These are phyloP conservation scores for Natator depressus DNA, from an alignment of 2,113 vertebrate species.

Conservation along the genomic window DNA sequence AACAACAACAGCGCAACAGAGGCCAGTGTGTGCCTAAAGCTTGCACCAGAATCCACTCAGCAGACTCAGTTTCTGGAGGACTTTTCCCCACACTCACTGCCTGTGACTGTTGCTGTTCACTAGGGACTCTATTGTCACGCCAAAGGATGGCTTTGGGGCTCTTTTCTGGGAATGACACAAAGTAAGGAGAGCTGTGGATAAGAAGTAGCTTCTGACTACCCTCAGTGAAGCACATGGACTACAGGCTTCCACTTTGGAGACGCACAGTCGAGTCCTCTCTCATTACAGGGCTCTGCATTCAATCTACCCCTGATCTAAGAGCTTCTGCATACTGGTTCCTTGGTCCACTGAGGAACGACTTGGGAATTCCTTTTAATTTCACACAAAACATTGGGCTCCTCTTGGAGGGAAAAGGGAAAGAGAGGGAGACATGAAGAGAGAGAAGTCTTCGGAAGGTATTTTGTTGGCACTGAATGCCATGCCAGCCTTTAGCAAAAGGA, in stretches of 20 bases:
- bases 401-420: neutral
- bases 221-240: neutral
- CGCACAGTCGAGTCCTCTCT: neutral
- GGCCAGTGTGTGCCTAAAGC: conserved; percentile 77
- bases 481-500: neutral
- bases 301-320: neutral
- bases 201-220: neutral
- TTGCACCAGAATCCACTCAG: conserved; percentile 77
- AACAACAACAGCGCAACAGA: conserved; percentile 75
- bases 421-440: neutral
- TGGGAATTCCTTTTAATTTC: neutral
- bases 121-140: neutral
- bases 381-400: neutral
- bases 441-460: neutral
- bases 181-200: fast-evolving
- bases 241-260: neutral
- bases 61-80: conserved; percentile 71
- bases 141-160: neutral
- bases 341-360: neutral
- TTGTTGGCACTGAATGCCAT: neutral
- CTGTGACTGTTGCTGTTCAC: conserved; percentile 65
- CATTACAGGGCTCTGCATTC: neutral
- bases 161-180: neutral
- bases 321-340: neutral
- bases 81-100: conserved; percentile 64